A percentile compares a stretch with the other conserved stretches of the same genome.
phyloP scores from a whole-genome alignment of 2,113 vertebrate genomes.

The Psittacara wagleri region DNA sequence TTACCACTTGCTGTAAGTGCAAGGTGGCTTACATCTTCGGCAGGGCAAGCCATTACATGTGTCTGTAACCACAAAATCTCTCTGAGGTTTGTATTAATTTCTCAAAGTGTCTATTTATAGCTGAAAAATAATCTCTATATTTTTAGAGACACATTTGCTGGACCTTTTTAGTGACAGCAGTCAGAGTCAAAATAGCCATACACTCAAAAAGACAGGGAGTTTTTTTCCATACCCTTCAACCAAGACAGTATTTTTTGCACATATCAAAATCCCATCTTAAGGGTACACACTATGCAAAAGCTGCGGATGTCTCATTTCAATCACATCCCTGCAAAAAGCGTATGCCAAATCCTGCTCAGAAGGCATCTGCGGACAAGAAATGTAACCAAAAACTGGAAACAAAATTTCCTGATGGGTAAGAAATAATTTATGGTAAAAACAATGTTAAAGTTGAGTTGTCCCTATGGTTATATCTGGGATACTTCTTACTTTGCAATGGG shows the following conservation, averaged over 20 bases:
- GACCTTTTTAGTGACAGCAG: constrained; percentile 13
- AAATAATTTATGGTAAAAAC: not conserved
- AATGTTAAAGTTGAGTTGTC: not conserved
- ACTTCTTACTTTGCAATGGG: not conserved
- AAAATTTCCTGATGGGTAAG: not conserved
- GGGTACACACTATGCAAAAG: not conserved
- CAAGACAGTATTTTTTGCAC: not conserved
- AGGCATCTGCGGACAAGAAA: not conserved
- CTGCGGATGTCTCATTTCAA: constrained; percentile 6
- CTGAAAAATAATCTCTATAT: constrained; percentile 39
- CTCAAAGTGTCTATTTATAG: constrained; percentile 40
- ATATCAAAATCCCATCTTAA: constrained; percentile 1
- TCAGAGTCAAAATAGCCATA: constrained; percentile 32
- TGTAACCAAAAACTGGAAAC: not conserved
- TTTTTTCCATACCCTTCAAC: constrained; percentile 28
- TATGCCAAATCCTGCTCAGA: not conserved
- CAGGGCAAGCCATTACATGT: not conserved
- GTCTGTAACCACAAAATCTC: not conserved
- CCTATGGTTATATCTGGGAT: not conserved
- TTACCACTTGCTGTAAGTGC: not conserved
- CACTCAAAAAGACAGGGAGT: not conserved
- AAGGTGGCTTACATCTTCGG: not conserved
- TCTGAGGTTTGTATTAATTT: constrained; percentile 34
- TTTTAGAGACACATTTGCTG: constrained; percentile 54
- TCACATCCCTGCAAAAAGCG: not conserved